Evolutionary conservation across 1,140 invertebrate genomes (phyloP), one percentile per base, ranked within the genome.

Genomic region (Chironomus striatipennis): DNA sequence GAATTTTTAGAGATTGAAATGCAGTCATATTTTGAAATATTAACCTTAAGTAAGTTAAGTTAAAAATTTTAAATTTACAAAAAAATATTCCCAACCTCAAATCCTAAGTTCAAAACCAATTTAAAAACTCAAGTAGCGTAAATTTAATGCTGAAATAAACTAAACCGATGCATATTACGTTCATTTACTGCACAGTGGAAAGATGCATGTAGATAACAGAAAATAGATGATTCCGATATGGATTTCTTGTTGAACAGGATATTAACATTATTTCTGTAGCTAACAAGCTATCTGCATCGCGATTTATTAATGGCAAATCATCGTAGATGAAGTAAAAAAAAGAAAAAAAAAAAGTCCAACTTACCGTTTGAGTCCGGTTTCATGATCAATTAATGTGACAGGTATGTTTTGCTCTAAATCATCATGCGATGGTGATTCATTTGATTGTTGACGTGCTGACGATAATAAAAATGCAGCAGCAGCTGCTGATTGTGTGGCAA

Each of bases 361-460:
- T 70, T 70, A 70, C 65, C 65, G 65, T 70, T 70, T 70, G 18
- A 70, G n/a, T 70, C 65, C 65, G 20, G 65, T 70, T 70, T 70
- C 65, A 70, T 70, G 65, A 70, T 70, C 65, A 70, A 70, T 70
- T 70, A 70, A 18, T 20, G 65, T 70, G 65, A 70, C 65, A 70
- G 65, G 65, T 20, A 70, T 70, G 10, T 70, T 70, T 70, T 70
- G 65, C 65, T 70, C 65, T 21, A 70, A 20, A 70, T 70, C 65
- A 70, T 70, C 65, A 20, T 70, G n/a, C 17, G 17, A 21, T 7
- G 65, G 65, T 21, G 65, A 70, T 21, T 70, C 65, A 70, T 70
- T 70, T 9, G 65, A 70, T 18, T 20, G 65, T 21, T 70, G 65
- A 70, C 65, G 65, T n/a, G 4, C n/a, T 20, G 20, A 70, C n/a